Conservation (phyloP, 2,797 vertebrate species). For the Rhyacichthys aspro region DNA sequence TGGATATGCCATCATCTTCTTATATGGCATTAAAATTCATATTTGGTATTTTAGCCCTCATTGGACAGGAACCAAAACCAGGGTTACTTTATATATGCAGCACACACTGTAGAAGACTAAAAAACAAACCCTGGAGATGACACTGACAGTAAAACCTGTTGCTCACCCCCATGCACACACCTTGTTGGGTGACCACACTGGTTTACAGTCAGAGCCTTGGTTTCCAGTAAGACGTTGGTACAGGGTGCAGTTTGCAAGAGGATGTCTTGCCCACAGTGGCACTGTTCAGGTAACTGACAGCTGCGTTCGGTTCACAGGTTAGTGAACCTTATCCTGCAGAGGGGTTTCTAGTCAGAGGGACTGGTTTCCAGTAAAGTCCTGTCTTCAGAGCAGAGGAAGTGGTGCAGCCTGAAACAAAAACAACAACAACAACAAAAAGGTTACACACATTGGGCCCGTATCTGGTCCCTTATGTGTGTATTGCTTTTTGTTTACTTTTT, state of each 20-base stretch:
- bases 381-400: conserved; percentile 80
- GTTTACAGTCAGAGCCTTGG: conserved; percentile 45
- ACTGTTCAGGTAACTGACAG: conserved; percentile 27
- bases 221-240: conserved; percentile 66
- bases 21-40: too few relatives aligned
- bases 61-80: too few relatives aligned
- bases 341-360: conserved; percentile 71
- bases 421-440: conserved; percentile 18
- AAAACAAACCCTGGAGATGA: not conserved
- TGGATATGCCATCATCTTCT: too few relatives aligned
- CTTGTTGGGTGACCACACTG: not conserved
- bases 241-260: conserved; percentile 20
- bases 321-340: conserved; percentile 27
- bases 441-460: conserved; percentile 28
- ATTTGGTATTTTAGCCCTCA: too few relatives aligned
- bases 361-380: conserved; percentile 82
- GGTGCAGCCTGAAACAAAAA: conserved; percentile 66
- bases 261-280: conserved; percentile 34
- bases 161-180: conserved; percentile 15
- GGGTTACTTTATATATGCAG: too few relatives aligned
- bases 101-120: too few relatives aligned
- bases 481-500: conserved; percentile 23
- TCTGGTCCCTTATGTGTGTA: conserved; percentile 30
- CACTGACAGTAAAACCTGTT: not conserved
- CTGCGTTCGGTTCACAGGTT: conserved; percentile 21